Base-by-base conservation (phyloP, 2,113 vertebrate genomes). In the Cephalophus harveyi region DNA sequence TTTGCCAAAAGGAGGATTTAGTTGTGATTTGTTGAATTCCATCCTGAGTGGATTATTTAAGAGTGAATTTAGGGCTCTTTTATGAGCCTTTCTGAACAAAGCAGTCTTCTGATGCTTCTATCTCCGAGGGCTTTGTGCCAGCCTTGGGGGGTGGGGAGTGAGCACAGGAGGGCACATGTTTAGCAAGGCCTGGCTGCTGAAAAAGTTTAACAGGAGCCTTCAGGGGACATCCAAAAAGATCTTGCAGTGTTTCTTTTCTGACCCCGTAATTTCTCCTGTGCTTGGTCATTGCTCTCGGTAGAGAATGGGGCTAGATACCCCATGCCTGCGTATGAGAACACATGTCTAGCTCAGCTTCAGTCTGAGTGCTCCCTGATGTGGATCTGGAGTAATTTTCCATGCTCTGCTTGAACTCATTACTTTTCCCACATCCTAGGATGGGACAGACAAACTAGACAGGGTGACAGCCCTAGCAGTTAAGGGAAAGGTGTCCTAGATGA, bases 1-100 rank as follows among this genome's bases (percentile, higher is more conserved):
- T 81, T 93, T 97, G 95, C 93, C 94, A 97, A 91, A 89, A 97
- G 76, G 91, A 96, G 91, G 94, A 74, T 94, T 97, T 96, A 84
- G 64, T 25, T 94, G 52, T 87, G 93, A 97, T 96, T 95, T 96
- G 91, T 93, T 97, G 79, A 96, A 93, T 97, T 97, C 71, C 93
- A 91, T 83, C 54, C 62, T 7, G 40, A 95, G 79, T 79, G 43
- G 71, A 93, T 89, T 97, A 83, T 87, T 97, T 95, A 96, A 97
- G 83, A 95, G 36, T 17, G 87, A 97, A 83, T 91, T 96, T 62
- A 64, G 43, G 21, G 27, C 36, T 59, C 21, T 78, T 97, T 87
- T 79, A 71, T 2, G 59, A 92, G 89, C 27, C 40, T 84, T 78
- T 87, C 46, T 79, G 46, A 94, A 81, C 33, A 92, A 64, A 94